Evolutionary conservation across 1,140 invertebrate species (phyloP), one percentile per base, ranked within the genome.

Genomic region (Panulirus ornatus): DNA sequence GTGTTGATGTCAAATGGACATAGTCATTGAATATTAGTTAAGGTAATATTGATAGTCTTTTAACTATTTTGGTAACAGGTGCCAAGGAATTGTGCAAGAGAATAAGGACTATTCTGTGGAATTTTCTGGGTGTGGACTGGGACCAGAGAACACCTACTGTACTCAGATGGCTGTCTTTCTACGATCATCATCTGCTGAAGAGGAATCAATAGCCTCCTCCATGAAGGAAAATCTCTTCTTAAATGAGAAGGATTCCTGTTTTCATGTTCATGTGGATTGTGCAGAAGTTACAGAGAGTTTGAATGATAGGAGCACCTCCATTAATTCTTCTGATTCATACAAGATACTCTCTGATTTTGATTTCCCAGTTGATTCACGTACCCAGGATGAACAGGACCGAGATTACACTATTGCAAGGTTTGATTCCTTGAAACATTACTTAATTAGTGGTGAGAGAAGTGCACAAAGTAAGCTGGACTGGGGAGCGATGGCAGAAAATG

Each of bases 71-170:
- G n/a, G 3, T 38, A n/a, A 66, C 51, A 87, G 85, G 85, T 87
- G 85, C 47, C 85, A 75, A 27, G 75, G 75, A 44, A 63, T 87
- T 16, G 27, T 87, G 40, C 34, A 79, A 38, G 54, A 76, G 2
- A 27, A 73, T 44, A 30, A n/a, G 3, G 40, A 66, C 16, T 87
- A 87, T 73, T 76, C 2, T 14, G 70, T 87, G 40, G 73, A 87
- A 30, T 58, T 42, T 44, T 87, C 75, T 66, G 85, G 85, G 14
- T 79, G 85, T 79, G 85, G 85, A 30, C 51, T 87, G 11, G 85
- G 85, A 30, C 85, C 85, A 0, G 51, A 87, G 5, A 47, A 63
- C 40, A 78, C 73, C 27, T 87, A 63, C 27, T 87, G 85, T 42
- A 78, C 73, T 16, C 85, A 87, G 19, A 63, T 78, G 38, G 85